Evolutionary conservation across 2,113 vertebrate genomes (phyloP), one percentile per base, ranked within the genome.

Genomic region (Pseudorasbora parva): DNA sequence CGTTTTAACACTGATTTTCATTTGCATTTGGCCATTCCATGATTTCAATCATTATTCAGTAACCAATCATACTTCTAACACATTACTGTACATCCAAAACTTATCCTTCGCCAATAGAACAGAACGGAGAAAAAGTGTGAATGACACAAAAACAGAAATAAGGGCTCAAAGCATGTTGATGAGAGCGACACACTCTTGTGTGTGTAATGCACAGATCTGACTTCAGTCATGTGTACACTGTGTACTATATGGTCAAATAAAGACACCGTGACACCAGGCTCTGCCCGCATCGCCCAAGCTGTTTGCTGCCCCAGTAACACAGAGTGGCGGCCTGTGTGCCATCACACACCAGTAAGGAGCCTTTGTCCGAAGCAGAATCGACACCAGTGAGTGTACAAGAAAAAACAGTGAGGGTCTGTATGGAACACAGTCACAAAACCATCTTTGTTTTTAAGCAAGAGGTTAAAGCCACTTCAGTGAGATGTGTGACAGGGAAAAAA

Each of bases 111-210:
- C 81, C 7, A 2, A 30, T 49, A 0, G 12, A 15, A 56, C 68
- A 69, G 7, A 3, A 68, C n/a, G 17, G 7, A 49, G 23, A 49
- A 19, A 83, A 21, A 45, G 75, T 23, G 10, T 37, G 33, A 80
- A 74, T 10, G 41, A 62, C n/a, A 41, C n/a, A 71, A 37, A 64
- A 30, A 84, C 49, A 75, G 54, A 60, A 8, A 86, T 51, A n/a
- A 9, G 3, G 21, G 11, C 27, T 17, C 8, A 51, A 19, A 17
- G 49, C 51, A 57, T 57, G 49, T 25, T 21, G n/a, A 78, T 17
- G 60, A 62, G 12, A 80, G 14, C 5, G 88, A 88, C 90, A 87
- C 89, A 80, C 88, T 88, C 84, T 19, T 88, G n/a, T 88, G 69
- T 88, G 33, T 33, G 33, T 33, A 4, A 57, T 71, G 79, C 80